Evolutionary conservation across 2,888 invertebrate species (phyloP).

Genomic region (Exephanes ischioxanthus): DNA sequence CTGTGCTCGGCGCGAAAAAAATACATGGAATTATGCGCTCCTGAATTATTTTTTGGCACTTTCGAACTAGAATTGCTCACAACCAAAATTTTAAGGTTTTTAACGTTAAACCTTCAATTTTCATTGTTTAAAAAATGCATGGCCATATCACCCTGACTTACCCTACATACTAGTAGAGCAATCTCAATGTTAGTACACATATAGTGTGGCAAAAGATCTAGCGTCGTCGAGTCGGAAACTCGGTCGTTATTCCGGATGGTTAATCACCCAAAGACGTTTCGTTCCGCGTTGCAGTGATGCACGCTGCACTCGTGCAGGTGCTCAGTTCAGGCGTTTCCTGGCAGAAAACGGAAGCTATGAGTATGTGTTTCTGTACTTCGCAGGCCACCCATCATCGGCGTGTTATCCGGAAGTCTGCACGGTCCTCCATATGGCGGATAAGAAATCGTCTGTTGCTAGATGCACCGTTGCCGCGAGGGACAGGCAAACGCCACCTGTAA

Average conservation of each 20-base stretch:
- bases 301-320: not conserved
- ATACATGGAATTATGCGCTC: no score
- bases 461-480: slow-evolving; percentile 62
- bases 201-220: not conserved
- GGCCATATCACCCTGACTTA: no score
- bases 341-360: slow-evolving; percentile 41
- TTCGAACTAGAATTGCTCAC: no score
- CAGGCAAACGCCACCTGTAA: slow-evolving; percentile 19
- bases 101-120: no score
- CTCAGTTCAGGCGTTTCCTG: slow-evolving; percentile 10
- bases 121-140: no score
- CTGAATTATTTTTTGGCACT: no score
- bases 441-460: slow-evolving; percentile 41
- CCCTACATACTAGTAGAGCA: not conserved
- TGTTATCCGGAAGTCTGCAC: slow-evolving; percentile 61
- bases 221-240: not conserved
- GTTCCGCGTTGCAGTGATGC: slow-evolving; percentile 36
- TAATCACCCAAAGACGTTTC: slow-evolving; percentile 51
- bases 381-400: slow-evolving; percentile 34
- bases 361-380: slow-evolving; percentile 21
- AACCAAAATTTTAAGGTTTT: no score
- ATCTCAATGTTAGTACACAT: not conserved
- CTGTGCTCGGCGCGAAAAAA: no score
- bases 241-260: slow-evolving; percentile 43
- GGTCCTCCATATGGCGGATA: slow-evolving; percentile 67